These are phyloP conservation scores for Clavelina lepadiformis DNA, from an alignment of 23 tunicate genomes.

Conservation along the genomic window DNA sequence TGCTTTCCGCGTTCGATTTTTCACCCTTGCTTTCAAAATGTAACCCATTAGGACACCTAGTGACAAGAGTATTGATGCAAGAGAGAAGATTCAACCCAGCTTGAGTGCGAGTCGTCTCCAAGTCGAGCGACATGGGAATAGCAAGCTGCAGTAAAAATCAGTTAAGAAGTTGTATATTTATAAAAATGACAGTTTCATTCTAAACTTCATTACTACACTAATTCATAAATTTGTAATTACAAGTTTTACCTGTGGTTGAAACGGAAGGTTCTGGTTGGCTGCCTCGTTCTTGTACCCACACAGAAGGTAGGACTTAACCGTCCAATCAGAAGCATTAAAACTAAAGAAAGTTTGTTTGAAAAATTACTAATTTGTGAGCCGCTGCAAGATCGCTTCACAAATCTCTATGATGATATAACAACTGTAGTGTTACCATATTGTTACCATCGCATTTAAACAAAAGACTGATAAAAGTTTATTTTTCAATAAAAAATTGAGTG, in stretches of 20 bases:
- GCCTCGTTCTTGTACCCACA: conserved; percentile 12
- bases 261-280: conserved; percentile 7
- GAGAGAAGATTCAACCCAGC: conserved; percentile 63
- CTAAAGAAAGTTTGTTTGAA: conserved; percentile 8
- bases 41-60: conserved; percentile 18
- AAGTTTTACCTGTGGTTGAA: conserved; percentile 33
- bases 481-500: background rate
- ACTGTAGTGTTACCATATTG: no score
- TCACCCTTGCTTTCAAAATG: background rate
- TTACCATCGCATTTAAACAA: no score
- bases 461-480: background rate
- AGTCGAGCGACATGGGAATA: conserved; percentile 29
- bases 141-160: conserved; percentile 44
- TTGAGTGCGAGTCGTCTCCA: conserved; percentile 33
- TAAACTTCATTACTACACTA: no score
- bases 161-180: no score
- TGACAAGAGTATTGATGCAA: conserved; percentile 51
- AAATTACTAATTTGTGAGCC: no score
- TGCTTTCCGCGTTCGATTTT: background rate
- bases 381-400: no score
- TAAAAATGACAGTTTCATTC: no score
- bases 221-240: no score
- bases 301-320: conserved; percentile 20
- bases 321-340: conserved; percentile 18
- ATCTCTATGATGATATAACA: no score